Conservation (phyloP, 2,888 invertebrate species). For the Chrysolina americana region DNA sequence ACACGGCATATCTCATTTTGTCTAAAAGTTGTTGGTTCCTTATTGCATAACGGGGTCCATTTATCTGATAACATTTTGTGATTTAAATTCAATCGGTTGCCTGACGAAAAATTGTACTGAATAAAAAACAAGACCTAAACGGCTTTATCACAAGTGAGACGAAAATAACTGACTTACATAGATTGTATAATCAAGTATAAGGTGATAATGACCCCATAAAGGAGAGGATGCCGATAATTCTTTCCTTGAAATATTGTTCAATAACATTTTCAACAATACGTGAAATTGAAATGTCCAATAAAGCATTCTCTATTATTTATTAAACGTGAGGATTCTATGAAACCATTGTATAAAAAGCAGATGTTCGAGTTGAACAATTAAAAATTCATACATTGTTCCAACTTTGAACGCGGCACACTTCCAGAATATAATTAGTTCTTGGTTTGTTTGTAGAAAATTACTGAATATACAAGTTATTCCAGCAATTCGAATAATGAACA, state of each 20-base stretch:
- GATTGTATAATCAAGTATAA: not conserved
- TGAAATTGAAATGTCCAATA: conserved; percentile 25
- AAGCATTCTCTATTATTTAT: conserved; percentile 22
- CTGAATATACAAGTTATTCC: not conserved
- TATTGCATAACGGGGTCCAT: too few relatives aligned
- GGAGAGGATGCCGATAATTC: conserved; percentile 7
- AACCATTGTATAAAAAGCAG: conserved; percentile 29
- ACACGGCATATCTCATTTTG: too few relatives aligned
- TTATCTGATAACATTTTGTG: too few relatives aligned
- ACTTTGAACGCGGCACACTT: conserved; percentile 17
- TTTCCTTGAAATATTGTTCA: not conserved
- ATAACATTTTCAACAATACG: conserved; percentile 17
- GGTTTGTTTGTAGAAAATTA: conserved; percentile 9
- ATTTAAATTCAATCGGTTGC: too few relatives aligned
- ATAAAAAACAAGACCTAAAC: not conserved
- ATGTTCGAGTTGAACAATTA: conserved; percentile 24
- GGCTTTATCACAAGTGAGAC: not conserved
- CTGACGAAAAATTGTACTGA: too few relatives aligned
- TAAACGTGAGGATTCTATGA: not conserved
- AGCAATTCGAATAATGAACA: not conserved
- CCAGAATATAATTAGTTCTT: conserved; percentile 16
- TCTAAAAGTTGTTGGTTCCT: too few relatives aligned
- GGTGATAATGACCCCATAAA: conserved; percentile 16
- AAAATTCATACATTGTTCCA: conserved; percentile 25
- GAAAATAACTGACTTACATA: not conserved